These are phyloP conservation scores for Tauraco hartlaubi DNA, from an alignment of 2,797 vertebrate genomes.

Conservation along the genomic window DNA sequence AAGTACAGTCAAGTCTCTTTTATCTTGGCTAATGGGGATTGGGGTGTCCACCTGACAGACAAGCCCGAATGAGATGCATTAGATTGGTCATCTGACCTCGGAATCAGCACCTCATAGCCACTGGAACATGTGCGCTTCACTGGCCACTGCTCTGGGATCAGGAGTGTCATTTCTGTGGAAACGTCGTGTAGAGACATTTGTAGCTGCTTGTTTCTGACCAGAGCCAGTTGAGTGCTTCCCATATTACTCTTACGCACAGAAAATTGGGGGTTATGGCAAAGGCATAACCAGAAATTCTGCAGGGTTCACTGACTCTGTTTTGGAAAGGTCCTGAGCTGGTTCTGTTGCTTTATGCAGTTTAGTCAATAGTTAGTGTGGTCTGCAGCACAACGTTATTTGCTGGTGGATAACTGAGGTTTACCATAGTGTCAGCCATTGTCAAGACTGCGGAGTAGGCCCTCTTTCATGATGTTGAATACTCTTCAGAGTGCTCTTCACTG, in stretches of 20 bases:
- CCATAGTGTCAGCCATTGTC: not conserved
- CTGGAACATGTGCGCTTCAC: not conserved
- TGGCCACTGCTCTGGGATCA: not conserved
- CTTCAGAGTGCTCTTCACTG: not conserved
- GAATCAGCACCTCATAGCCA: not conserved
- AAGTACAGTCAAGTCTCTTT: not conserved
- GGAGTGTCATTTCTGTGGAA: not conserved
- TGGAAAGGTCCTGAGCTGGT: not conserved
- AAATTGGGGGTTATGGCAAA: not conserved
- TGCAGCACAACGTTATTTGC: not conserved
- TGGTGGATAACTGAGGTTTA: not conserved
- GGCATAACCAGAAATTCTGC: not conserved
- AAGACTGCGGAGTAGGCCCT: not conserved
- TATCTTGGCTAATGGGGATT: not conserved
- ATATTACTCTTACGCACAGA: not conserved
- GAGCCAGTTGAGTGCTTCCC: not conserved
- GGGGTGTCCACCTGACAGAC: not conserved
- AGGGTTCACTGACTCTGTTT: not conserved
- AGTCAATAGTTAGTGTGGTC: not conserved
- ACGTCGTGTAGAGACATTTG: accelerated
- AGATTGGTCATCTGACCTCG: not conserved
- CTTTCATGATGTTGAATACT: not conserved
- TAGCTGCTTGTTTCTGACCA: not conserved
- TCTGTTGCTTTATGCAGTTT: not conserved
- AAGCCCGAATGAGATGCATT: not conserved